Evolutionary conservation across 1,140 invertebrate genomes (phyloP).

Genomic region (Musca domestica): DNA sequence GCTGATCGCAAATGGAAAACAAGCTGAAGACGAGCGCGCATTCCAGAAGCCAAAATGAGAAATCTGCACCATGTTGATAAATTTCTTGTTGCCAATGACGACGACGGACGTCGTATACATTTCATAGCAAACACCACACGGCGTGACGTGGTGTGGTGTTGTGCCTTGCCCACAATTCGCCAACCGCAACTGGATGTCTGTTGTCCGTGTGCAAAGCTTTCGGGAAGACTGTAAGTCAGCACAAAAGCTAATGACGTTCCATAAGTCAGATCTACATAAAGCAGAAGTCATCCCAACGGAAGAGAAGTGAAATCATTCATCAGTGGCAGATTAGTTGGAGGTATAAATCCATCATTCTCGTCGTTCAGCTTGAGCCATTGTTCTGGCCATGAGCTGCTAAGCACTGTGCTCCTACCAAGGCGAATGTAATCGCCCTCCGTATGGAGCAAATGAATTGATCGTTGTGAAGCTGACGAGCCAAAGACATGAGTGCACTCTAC

Average conservation of each 20-base stretch:
- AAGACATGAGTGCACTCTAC: slow-evolving; percentile 36
- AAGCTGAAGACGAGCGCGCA: slow-evolving; percentile 34
- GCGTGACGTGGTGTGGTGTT: neutral
- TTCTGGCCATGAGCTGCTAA: neutral
- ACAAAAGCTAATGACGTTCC: slow-evolving; percentile 21
- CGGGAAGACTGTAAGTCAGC: slow-evolving; percentile 6
- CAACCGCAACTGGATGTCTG: slow-evolving; percentile 7
- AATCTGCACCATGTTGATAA: slow-evolving; percentile 50
- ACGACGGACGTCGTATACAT: slow-evolving; percentile 12
- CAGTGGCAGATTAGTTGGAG: slow-evolving; percentile 54
- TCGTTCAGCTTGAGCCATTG: slow-evolving; percentile 50
- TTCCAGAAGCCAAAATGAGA: slow-evolving; percentile 53
- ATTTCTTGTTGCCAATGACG: slow-evolving; percentile 28
- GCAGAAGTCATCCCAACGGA: slow-evolving; percentile 15
- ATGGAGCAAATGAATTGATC: slow-evolving; percentile 9
- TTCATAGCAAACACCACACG: slow-evolving; percentile 29
- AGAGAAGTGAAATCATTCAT: slow-evolving; percentile 39
- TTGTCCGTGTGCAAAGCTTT: slow-evolving; percentile 4
- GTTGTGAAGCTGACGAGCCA: slow-evolving; percentile 51
- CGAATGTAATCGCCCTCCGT: neutral
- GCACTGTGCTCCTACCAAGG: neutral
- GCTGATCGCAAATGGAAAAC: neutral
- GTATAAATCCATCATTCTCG: slow-evolving; percentile 54
- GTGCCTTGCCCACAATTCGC: neutral
- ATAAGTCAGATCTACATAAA: slow-evolving; percentile 15